Conservation (phyloP, 2,113 vertebrate species). For the Barnardius zonarius region DNA sequence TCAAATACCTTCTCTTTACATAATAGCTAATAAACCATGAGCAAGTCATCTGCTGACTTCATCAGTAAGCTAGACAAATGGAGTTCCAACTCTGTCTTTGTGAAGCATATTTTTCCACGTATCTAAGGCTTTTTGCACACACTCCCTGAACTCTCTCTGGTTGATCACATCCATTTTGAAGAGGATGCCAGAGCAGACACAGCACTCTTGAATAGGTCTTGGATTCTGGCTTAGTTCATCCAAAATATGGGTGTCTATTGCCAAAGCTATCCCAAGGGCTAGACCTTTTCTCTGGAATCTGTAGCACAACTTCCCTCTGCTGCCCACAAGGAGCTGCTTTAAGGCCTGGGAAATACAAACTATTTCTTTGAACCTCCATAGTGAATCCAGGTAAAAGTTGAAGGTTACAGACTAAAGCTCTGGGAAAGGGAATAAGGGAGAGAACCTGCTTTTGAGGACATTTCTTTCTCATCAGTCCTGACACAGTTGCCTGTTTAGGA, state of each 20-base stretch:
- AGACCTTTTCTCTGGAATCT: not conserved
- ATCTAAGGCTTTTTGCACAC: not conserved
- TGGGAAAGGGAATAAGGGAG: not conserved
- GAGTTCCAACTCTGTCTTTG: not conserved
- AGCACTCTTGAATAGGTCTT: not conserved
- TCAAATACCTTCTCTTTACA: constrained; percentile 6
- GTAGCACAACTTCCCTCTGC: not conserved
- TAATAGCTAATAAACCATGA: constrained; percentile 11
- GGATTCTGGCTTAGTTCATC: not conserved
- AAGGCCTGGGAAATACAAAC: not conserved
- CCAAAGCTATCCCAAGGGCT: not conserved
- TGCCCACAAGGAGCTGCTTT: not conserved
- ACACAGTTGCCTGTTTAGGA: not conserved
- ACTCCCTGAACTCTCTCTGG: not conserved
- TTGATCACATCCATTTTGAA: not conserved
- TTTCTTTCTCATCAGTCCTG: not conserved
- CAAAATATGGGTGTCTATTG: not conserved
- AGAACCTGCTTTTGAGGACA: not conserved
- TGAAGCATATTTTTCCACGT: constrained; percentile 9
- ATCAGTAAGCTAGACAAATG: not conserved
- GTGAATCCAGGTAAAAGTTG: not conserved
- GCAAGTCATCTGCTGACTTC: not conserved
- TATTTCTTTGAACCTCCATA: not conserved
- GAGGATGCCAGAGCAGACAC: not conserved
- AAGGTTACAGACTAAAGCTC: not conserved